Evolutionary conservation across 2,888 invertebrate genomes (phyloP).

Genomic region (Cephus spinipes): DNA sequence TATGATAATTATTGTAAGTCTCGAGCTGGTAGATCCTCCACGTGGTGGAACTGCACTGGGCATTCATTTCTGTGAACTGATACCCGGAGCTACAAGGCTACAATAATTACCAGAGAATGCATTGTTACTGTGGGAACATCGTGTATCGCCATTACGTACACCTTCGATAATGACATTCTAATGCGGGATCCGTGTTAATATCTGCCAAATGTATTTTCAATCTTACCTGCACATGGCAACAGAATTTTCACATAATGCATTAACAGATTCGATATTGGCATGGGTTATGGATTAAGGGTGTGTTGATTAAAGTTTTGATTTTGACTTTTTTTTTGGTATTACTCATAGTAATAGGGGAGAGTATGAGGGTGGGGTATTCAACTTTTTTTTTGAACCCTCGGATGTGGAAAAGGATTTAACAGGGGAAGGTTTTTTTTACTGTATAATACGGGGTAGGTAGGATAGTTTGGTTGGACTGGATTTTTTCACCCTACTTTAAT

Average conservation of each 20-base stretch:
- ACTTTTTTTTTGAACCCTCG: no score
- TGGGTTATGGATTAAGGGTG: no score
- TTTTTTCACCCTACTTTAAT: no score
- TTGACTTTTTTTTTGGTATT: no score
- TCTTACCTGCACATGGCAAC: neutral
- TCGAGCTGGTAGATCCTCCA: neutral
- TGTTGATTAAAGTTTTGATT: no score
- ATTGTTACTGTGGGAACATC: constrained; percentile 18
- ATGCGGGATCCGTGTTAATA: constrained; percentile 8
- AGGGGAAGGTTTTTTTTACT: no score
- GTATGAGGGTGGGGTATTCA: no score
- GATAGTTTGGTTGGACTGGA: no score
- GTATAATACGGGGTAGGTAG: no score
- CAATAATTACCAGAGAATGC: constrained; percentile 21
- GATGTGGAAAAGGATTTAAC: no score
- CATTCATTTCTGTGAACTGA: constrained; percentile 13
- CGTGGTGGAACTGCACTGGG: neutral
- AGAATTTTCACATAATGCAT: neutral
- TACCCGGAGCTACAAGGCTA: constrained; percentile 11
- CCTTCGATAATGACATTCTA: constrained; percentile 10
- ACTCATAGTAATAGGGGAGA: no score
- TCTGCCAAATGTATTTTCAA: neutral
- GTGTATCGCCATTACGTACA: constrained; percentile 1
- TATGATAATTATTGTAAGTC: neutral
- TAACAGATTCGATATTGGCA: no score